Evolutionary conservation across 2,888 invertebrate genomes (phyloP).

Genomic region (Alloplasta piceator): DNA sequence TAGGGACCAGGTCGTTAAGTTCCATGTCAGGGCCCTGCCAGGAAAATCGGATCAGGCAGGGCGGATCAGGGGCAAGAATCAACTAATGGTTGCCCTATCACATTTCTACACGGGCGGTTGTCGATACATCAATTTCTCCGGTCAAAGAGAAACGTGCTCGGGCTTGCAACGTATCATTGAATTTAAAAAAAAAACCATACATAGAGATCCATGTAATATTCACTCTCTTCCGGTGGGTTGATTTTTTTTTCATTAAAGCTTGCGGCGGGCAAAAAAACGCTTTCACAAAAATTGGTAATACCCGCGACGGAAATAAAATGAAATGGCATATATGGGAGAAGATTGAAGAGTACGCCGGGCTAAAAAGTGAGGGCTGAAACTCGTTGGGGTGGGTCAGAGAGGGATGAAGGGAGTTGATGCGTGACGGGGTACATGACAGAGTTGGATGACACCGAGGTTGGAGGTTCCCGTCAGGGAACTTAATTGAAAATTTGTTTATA

Average conservation of each 20-base stretch:
- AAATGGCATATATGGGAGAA: conserved; percentile 20
- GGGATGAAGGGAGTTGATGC: conserved; percentile 24
- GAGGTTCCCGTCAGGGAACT: conserved; percentile 66
- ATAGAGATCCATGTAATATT: neutral
- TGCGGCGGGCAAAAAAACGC: conserved; percentile 13
- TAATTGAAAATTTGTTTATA: conserved; percentile 76
- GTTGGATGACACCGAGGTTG: conserved; percentile 24
- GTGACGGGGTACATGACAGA: conserved; percentile 19
- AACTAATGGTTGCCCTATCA: too few species aligned
- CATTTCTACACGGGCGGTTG: too few species aligned
- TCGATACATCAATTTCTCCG: too few species aligned
- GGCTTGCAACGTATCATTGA: too few species aligned
- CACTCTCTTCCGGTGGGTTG: neutral
- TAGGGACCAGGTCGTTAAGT: too few species aligned
- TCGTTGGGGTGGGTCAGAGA: neutral
- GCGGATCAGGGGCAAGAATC: too few species aligned
- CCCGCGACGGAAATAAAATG: conserved; percentile 23
- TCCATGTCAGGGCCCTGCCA: too few species aligned
- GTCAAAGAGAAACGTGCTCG: too few species aligned
- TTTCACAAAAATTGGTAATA: conserved; percentile 42
- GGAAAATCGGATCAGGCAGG: too few species aligned
- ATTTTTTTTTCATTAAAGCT: neutral
- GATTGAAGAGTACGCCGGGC: conserved; percentile 20
- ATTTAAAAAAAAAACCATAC: neutral
- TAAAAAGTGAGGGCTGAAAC: conserved; percentile 4